Evolutionary conservation across 2,113 vertebrate genomes (phyloP), one percentile per base, ranked within the genome.

Genomic region (Carassius gibelio): DNA sequence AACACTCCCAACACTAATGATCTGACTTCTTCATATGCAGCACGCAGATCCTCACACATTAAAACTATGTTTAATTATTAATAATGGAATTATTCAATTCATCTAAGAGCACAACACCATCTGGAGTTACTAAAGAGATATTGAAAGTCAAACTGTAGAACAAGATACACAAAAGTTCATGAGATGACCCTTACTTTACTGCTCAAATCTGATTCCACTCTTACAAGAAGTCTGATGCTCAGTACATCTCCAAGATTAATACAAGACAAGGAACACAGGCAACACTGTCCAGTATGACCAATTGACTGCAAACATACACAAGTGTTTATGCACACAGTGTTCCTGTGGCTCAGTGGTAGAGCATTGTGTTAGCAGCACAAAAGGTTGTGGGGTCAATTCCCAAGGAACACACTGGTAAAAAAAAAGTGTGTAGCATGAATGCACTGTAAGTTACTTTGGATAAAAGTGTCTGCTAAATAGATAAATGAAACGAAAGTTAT

Each of bases 11-110:
- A 59, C n/a, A 75, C 75, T 36, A 69, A 84, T 86, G 52, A 69
- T 62, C 34, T 66, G 80, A 68, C 75, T 50, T 75, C 66, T 80
- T 75, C 34, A 21, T 36, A 50, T 52, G 23, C 76, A 81, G 61
- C 48, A 5, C 4, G 2, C 8, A 26, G 21, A 9, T 69, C 50
- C 10, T 38, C 38, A 64, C 6, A 48, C 8, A 9, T 1, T 23
- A 55, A 71, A 36, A 83, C 4, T 34, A 76, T 26, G 30, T 57
- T 74, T 66, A 78, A 74, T 85, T 85, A 82, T 69, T 52, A 61
- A 38, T 77, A 87, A 23, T 62, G 55, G 1, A 62, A 64, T 82
- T 78, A 81, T 72, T 23, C 52, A 71, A 62, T 71, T 62, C 9
- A 84, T 76, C 62, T 66, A 15, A 2, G 48, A 26, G 74, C 3